These are phyloP conservation scores for Tineola bisselliella DNA, from an alignment of 2,888 invertebrate genomes.

Conservation along the genomic window DNA sequence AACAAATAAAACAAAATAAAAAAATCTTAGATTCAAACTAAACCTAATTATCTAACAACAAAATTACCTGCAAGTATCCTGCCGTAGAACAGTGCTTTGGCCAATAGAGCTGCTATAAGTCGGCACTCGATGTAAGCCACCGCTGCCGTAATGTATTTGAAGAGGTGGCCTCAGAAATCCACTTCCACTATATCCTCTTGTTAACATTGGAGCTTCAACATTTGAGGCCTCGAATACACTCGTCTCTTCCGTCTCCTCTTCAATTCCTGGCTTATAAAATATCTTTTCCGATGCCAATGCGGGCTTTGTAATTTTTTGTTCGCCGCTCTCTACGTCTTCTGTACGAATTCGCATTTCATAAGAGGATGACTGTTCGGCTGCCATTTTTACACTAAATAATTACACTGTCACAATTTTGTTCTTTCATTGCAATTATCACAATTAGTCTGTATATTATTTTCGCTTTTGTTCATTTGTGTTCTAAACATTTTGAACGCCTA, in stretches of 20 bases:
- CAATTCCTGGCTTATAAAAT: slow-evolving; percentile 58
- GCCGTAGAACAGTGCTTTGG: slow-evolving; percentile 61
- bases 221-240: slow-evolving; percentile 56
- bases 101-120: slow-evolving; percentile 71
- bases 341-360: slow-evolving; percentile 48
- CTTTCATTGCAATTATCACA: slow-evolving; percentile 18
- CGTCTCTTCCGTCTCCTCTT: slow-evolving; percentile 58
- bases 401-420: slow-evolving; percentile 32
- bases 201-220: slow-evolving; percentile 53
- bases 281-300: slow-evolving; percentile 49
- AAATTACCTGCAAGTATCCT: slow-evolving; percentile 65
- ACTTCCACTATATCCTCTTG: slow-evolving; percentile 32
- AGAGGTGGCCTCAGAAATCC: slow-evolving; percentile 38
- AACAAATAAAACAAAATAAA: too few relatives aligned
- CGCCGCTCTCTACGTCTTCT: slow-evolving; percentile 31
- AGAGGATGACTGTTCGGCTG: slow-evolving; percentile 30
- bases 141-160: slow-evolving; percentile 39
- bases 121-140: slow-evolving; percentile 66
- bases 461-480: not conserved
- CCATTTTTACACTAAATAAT: slow-evolving; percentile 23
- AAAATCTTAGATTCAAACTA: too few relatives aligned
- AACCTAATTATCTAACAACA: slow-evolving; percentile 14
- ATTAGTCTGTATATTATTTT: not conserved
- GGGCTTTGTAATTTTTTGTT: slow-evolving; percentile 27
- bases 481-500: not conserved